These are phyloP conservation scores for Eristalinus sepulchralis DNA, from an alignment of 2,888 invertebrate species.

Conservation along the genomic window DNA sequence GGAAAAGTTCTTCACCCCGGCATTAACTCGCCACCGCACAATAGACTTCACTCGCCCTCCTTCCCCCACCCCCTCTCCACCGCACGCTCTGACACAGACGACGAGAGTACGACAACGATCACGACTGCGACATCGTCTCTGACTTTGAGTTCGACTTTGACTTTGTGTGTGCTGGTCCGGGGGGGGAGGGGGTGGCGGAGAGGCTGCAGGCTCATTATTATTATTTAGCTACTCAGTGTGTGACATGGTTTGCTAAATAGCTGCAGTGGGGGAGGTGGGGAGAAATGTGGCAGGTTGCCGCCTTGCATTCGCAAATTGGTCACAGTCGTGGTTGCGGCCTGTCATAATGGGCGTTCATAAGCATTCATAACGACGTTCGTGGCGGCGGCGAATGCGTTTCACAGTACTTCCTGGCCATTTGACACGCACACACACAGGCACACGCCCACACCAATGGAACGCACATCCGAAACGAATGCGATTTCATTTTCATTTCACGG, in stretches of 20 bases:
- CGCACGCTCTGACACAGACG: background rate
- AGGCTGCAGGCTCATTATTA: constrained; percentile 61
- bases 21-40: constrained; percentile 39
- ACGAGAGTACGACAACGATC: no score
- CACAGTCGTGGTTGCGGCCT: constrained; percentile 36
- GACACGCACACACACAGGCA: constrained; percentile 3
- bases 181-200: background rate
- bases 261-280: constrained; percentile 10
- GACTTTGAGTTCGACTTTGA: constrained; percentile 14
- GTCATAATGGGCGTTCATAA: constrained; percentile 22
- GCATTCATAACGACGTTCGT: constrained; percentile 41
- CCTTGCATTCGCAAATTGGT: constrained; percentile 53
- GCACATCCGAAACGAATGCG: constrained; percentile 65
- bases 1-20: constrained; percentile 40
- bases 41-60: constrained; percentile 29
- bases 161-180: background rate
- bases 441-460: background rate
- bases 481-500: constrained; percentile 71
- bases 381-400: constrained; percentile 57
- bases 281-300: constrained; percentile 30
- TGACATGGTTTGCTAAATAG: constrained; percentile 65
- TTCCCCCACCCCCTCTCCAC: background rate
- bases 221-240: constrained; percentile 67
- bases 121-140: background rate
- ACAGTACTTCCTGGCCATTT: constrained; percentile 60